These are phyloP conservation scores for Drosophila borborema DNA, from an alignment of 2,888 invertebrate species.

Conservation along the genomic window DNA sequence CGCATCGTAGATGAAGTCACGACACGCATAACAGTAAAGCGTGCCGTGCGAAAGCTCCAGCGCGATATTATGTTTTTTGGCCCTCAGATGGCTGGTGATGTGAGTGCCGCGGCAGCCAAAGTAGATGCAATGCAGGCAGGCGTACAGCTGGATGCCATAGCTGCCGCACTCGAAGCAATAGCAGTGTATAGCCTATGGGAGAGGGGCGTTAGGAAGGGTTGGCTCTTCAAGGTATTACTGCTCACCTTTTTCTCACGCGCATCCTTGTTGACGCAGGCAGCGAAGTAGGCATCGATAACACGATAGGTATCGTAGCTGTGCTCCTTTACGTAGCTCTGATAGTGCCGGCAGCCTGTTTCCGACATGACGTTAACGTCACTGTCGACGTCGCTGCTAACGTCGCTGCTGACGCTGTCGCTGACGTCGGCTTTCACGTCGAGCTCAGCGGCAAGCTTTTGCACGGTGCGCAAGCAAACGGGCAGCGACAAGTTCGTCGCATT, in stretches of 20 bases:
- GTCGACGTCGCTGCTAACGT: constrained; percentile 34
- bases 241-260: constrained; percentile 93
- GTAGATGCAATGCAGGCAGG: constrained; percentile 95
- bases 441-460: constrained; percentile 63
- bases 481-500: constrained; percentile 58
- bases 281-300: constrained; percentile 94
- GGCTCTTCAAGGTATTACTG: constrained; percentile 2
- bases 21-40: constrained; percentile 95
- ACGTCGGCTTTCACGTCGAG: constrained; percentile 47
- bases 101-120: constrained; percentile 96
- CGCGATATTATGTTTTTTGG: constrained; percentile 93
- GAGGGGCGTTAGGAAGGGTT: constrained; percentile 8
- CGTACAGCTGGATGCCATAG: constrained; percentile 92
- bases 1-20: constrained; percentile 95
- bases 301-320: constrained; percentile 85
- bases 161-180: constrained; percentile 93
- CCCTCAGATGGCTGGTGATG: constrained; percentile 93
- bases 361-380: constrained; percentile 70
- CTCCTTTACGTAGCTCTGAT: constrained; percentile 84
- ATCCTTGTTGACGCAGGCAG: constrained; percentile 92
- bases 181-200: constrained; percentile 90
- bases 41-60: constrained; percentile 95
- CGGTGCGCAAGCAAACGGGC: constrained; percentile 58
- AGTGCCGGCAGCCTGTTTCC: constrained; percentile 84
- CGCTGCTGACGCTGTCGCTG: constrained; percentile 39